Evolutionary conservation across 2,888 invertebrate genomes (phyloP).

Genomic region (Tryphoninae sp.): DNA sequence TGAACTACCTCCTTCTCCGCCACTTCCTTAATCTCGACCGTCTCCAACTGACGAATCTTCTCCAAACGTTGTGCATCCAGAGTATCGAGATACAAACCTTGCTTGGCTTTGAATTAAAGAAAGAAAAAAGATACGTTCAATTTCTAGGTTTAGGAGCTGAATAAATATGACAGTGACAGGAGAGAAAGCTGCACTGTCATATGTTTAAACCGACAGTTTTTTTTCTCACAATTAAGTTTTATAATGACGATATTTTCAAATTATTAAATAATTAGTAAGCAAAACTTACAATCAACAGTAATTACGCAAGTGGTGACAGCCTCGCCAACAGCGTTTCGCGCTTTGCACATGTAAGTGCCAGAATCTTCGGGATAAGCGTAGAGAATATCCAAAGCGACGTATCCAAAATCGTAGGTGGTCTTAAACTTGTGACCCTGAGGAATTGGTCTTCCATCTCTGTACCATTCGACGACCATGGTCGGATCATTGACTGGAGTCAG

Average conservation of each 20-base stretch:
- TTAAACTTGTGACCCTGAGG: slow-evolving; percentile 97
- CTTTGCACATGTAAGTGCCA: slow-evolving; percentile 98
- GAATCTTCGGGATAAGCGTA: slow-evolving; percentile 98
- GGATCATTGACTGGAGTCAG: slow-evolving; percentile 98
- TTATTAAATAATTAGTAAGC: neutral
- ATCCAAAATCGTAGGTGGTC: slow-evolving; percentile 98
- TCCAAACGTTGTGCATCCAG: slow-evolving; percentile 94
- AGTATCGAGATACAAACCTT: slow-evolving; percentile 93
- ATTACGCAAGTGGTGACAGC: slow-evolving; percentile 96
- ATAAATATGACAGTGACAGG: slow-evolving; percentile 47
- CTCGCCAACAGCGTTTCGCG: slow-evolving; percentile 96
- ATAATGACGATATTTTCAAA: neutral
- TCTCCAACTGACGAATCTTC: slow-evolving; percentile 94
- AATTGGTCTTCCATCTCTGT: slow-evolving; percentile 95
- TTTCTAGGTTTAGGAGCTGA: slow-evolving; percentile 7
- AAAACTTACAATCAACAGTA: slow-evolving; percentile 89
- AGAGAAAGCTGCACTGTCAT: neutral
- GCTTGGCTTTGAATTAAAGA: slow-evolving; percentile 85
- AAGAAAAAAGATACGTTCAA: slow-evolving; percentile 41
- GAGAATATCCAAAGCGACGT: slow-evolving; percentile 96
- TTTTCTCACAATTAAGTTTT: neutral
- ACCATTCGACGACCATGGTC: slow-evolving; percentile 99
- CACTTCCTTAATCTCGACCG: slow-evolving; percentile 89
- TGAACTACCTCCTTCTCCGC: slow-evolving; percentile 89
- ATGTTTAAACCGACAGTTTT: neutral